Percentiles rank a stretch among this genome's conserved stretches.
These are phyloP conservation scores for Chelonus formosanus DNA, from an alignment of 2,888 invertebrate genomes.

Conservation along the genomic window DNA sequence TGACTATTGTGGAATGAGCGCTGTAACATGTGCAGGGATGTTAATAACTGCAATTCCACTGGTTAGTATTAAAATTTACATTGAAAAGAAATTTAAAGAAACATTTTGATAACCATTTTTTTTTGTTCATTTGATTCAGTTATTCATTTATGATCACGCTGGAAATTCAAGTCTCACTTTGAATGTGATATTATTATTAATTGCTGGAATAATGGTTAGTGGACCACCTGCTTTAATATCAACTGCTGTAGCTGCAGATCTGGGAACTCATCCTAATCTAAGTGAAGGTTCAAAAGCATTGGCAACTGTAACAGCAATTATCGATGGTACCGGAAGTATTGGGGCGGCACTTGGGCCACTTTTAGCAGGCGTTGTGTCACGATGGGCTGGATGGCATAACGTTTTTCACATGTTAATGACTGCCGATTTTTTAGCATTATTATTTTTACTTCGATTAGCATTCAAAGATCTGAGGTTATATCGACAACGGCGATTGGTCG, in stretches of 20 bases:
- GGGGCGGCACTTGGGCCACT: constrained; percentile 94
- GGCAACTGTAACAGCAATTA: constrained; percentile 97
- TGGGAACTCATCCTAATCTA: constrained; percentile 87
- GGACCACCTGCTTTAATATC: constrained; percentile 97
- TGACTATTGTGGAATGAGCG: constrained; percentile 85
- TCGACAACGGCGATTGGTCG: constrained; percentile 49
- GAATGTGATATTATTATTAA: constrained; percentile 75
- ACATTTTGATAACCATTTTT: constrained; percentile 6
- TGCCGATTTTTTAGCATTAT: constrained; percentile 80
- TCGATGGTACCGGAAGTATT: constrained; percentile 94
- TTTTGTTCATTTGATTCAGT: constrained; percentile 66
- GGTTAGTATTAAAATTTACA: constrained; percentile 67
- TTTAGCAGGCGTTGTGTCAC: constrained; percentile 83
- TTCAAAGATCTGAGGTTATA: constrained; percentile 59
- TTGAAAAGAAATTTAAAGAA: too few relatives aligned
- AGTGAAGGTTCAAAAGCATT: constrained; percentile 87
- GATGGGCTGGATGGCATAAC: constrained; percentile 76
- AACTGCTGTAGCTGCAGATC: constrained; percentile 93
- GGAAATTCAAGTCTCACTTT: constrained; percentile 71
- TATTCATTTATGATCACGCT: constrained; percentile 80
- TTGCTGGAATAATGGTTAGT: constrained; percentile 87
- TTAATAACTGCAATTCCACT: constrained; percentile 82
- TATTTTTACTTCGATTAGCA: constrained; percentile 66
- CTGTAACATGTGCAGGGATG: constrained; percentile 86
- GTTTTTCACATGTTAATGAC: constrained; percentile 92